Percentiles rank a stretch among this genome's conserved stretches.
Conservation (phyloP, 2,888 invertebrate genomes). For the Drosophila nr. medialis region DNA sequence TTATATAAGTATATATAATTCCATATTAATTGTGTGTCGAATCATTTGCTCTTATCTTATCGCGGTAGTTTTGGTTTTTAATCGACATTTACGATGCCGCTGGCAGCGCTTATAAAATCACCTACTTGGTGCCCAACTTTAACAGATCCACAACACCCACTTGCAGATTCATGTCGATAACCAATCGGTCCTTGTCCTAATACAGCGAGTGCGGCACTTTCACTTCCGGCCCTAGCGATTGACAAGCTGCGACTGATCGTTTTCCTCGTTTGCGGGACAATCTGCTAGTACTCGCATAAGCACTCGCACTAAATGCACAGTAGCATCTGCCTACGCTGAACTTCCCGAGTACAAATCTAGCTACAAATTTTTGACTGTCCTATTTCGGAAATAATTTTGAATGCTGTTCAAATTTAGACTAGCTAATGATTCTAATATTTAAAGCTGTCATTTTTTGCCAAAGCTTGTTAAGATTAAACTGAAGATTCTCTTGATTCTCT, state of each 20-base stretch:
- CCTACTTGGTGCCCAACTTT: slow-evolving; percentile 63
- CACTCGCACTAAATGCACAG: slow-evolving; percentile 21
- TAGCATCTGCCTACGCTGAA: slow-evolving; percentile 1
- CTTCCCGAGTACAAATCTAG: background rate
- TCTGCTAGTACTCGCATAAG: slow-evolving; percentile 16
- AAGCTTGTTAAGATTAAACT: background rate
- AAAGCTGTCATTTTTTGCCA: background rate
- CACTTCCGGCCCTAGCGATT: slow-evolving; percentile 61
- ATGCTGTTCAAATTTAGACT: background rate
- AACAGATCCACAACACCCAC: slow-evolving; percentile 56
- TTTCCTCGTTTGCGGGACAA: slow-evolving; percentile 24
- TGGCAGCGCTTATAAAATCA: slow-evolving; percentile 18
- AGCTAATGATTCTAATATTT: too few species aligned
- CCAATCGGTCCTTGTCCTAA: background rate
- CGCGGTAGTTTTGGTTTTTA: background rate
- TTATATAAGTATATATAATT: slow-evolving; percentile 12
- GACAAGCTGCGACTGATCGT: slow-evolving; percentile 58
- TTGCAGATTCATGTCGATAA: slow-evolving; percentile 58
- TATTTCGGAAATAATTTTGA: background rate
- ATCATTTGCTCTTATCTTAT: slow-evolving; percentile 48
- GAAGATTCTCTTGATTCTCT: background rate
- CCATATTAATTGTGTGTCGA: slow-evolving; percentile 12
- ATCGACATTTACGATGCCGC: slow-evolving; percentile 1
- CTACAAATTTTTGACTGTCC: background rate
- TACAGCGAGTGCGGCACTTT: slow-evolving; percentile 1